Conservation (phyloP, 2,797 vertebrate species). For the Sphenopsis melanotis region DNA sequence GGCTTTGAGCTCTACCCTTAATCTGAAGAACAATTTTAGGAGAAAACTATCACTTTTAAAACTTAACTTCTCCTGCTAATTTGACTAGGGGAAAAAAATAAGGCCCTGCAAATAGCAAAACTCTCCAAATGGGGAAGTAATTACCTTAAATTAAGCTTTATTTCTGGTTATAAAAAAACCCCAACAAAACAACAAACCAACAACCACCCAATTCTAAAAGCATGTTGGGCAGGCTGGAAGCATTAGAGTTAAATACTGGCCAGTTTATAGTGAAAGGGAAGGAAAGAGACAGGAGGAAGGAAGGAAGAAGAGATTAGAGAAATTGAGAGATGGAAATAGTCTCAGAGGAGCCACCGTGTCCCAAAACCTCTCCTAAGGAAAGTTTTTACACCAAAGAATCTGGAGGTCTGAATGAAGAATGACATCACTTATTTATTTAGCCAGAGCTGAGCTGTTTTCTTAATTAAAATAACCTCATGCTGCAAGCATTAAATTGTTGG, state of each 20-base stretch:
- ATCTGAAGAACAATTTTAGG: conserved; percentile 59
- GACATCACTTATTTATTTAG: conserved; percentile 80
- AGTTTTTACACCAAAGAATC: conserved; percentile 65
- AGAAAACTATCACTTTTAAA: conserved; percentile 50
- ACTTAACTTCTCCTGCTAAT: conserved; percentile 54
- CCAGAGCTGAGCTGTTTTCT: conserved; percentile 70
- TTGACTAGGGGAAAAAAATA: conserved; percentile 23
- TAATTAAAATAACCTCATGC: conserved; percentile 69
- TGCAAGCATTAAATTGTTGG: conserved; percentile 72
- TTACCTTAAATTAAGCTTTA: conserved; percentile 78
- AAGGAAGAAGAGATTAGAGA: conserved; percentile 73
- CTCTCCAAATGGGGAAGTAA: conserved; percentile 63
- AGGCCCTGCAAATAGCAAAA: conserved; percentile 70
- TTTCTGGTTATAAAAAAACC: conserved; percentile 70
- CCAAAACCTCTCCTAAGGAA: conserved; percentile 60
- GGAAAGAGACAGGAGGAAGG: conserved; percentile 64
- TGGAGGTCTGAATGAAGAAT: conserved; percentile 68
- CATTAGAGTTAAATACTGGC: conserved; percentile 9
- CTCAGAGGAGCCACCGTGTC: conserved; percentile 74
- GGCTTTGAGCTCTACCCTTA: background rate
- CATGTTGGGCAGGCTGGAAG: conserved; percentile 41
- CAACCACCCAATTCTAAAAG: conserved; percentile 38
- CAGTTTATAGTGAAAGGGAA: conserved; percentile 57
- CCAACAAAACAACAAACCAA: background rate
- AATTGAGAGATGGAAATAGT: conserved; percentile 72